Base-by-base conservation (phyloP, 2,888 invertebrate species). In the Drosophila affinis region DNA sequence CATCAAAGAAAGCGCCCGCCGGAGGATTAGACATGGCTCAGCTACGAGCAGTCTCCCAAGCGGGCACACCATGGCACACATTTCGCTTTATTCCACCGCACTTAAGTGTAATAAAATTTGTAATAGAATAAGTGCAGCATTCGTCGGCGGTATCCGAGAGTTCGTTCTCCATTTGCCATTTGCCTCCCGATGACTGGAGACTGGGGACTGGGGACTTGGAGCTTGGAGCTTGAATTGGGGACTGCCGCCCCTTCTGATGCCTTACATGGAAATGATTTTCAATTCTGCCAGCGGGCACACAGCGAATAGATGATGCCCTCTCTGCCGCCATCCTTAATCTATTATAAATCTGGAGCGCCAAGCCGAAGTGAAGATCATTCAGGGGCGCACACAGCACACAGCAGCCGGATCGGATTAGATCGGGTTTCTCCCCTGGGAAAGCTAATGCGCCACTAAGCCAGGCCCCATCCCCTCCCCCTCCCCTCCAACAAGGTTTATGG, bases 11-110 rank as follows among this genome's bases (percentile, higher is more conserved):
- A 60, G 65, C 78, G 69, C 49, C 84, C 78, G 78, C 64, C 74
- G 64, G 81, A 56, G 81, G 78, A 86, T 86, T 86, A 68, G 78
- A 78, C 72, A 86, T 75, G 81, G 87, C 78, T 74, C 63, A 68
- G 62, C 55, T 60, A 56, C 24, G 21, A 64, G 54, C 57, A 46
- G 60, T 61, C 73, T 27, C 27, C 54, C 55, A 39, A 39, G 14
- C 14, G 39, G 6, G 39, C 39, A 14, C 47, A 47, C 45, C 75
- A 77, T 87, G 85, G 85, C 72, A 77, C 72, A 71, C 64, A 72
- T 72, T 82, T 62, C n/a, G 51, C 48, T 64, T 61, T 62, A 56
- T 62, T 79, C 77, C 75, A 39, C 81, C 77, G 63, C 85, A 81
- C 72, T 81, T 81, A 57, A 67, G 60, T 58, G 55, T 73, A 68